Conservation (phyloP, 2,797 vertebrate genomes). For the Lepilemur ruficaudatus region DNA sequence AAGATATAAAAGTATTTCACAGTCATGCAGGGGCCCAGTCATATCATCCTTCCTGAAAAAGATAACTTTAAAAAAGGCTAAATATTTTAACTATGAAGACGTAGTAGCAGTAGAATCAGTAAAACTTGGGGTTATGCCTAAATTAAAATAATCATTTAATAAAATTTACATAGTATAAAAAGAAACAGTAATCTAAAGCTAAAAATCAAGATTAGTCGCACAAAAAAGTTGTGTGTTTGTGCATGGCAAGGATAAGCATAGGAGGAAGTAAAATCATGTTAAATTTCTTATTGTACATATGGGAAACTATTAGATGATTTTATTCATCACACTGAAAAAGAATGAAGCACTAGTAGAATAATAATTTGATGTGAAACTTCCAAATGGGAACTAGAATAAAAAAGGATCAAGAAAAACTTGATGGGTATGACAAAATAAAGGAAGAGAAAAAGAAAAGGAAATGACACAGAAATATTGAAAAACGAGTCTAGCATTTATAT, state of each 20-base stretch:
- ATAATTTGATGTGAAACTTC: constrained; percentile 1
- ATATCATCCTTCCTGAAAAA: not conserved
- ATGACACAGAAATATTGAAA: not conserved
- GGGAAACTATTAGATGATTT: not conserved
- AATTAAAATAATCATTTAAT: constrained; percentile 18
- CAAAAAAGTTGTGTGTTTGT: not conserved
- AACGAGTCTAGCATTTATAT: not conserved
- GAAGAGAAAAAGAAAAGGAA: not conserved
- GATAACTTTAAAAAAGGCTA: not conserved
- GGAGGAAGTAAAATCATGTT: not conserved
- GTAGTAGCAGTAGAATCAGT: not conserved
- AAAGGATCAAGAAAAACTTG: not conserved
- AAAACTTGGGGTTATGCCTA: not conserved
- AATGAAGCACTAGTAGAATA: not conserved
- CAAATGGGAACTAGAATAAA: not conserved
- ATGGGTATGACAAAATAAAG: not conserved
- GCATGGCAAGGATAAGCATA: not conserved
- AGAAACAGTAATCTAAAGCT: not conserved
- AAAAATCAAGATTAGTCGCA: not conserved
- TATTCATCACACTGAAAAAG: constrained; percentile 15
- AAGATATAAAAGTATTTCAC: not conserved
- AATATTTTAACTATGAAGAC: constrained; percentile 2
- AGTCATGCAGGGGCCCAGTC: not conserved
- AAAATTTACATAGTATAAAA: not conserved
- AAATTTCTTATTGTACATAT: not conserved